A percentile compares a stretch with the other conserved stretches of the same genome.
phyloP scores from a whole-genome alignment of 1,140 invertebrate genomes.

The Pectinophora gossypiella region DNA sequence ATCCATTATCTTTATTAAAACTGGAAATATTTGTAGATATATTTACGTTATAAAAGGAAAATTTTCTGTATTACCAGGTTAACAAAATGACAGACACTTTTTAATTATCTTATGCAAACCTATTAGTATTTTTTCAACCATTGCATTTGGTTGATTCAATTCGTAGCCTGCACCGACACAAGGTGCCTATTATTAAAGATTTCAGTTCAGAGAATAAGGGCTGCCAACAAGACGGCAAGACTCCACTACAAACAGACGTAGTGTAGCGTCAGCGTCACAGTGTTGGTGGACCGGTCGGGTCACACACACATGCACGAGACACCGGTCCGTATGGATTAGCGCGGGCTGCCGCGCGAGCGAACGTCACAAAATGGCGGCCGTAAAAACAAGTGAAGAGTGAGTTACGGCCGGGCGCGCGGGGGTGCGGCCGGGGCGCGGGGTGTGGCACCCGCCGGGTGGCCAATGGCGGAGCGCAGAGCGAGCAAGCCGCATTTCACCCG shows the following conservation, averaged over 20 bases:
- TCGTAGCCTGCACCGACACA: no score
- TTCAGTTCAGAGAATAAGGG: not conserved
- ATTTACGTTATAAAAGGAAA: no score
- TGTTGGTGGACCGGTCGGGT: not conserved
- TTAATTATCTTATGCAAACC: no score
- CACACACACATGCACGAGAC: constrained; percentile 42
- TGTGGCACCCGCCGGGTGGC: constrained; percentile 20
- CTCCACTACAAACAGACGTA: constrained; percentile 6
- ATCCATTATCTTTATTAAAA: no score
- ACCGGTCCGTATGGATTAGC: constrained; percentile 41
- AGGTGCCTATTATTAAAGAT: not conserved
- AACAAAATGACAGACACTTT: no score
- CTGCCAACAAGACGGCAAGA: constrained; percentile 11
- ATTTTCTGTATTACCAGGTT: no score
- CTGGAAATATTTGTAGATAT: no score
- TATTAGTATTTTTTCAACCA: no score
- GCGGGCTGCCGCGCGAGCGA: constrained; percentile 54
- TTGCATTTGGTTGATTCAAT: no score
- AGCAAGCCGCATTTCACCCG: constrained; percentile 50
- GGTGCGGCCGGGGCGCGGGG: constrained; percentile 25
- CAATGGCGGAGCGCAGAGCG: constrained; percentile 62
- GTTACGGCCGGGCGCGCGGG: constrained; percentile 53
- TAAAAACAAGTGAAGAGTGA: constrained; percentile 75
- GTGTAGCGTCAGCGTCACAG: no score
- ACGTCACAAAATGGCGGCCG: constrained; percentile 74